Evolutionary conservation across 2,888 invertebrate genomes (phyloP), one percentile per base, ranked within the genome.

Genomic region (Conops quadrifasciatus): DNA sequence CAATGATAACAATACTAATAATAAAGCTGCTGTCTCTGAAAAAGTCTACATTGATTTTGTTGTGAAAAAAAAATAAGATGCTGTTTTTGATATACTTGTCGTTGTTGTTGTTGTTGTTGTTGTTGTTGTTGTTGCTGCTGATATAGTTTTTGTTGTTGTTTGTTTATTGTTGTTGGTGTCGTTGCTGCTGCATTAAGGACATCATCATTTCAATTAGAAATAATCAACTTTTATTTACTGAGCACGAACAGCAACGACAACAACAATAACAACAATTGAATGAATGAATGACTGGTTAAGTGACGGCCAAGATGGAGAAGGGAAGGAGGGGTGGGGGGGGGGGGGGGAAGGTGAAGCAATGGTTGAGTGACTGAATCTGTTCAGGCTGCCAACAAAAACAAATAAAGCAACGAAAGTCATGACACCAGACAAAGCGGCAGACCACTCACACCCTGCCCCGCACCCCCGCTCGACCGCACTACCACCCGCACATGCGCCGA

Each of bases 131-230:
- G 24, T 45, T 45, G 15, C 16, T 21, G 45, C 5, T 24, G 24
- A 45, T 15, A 21, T 43, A 1, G 1, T 11, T 19, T 45, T 19
- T 74, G 66, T 68, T 72, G 71, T 72, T 75, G 70, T 53, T 30
- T 64, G 56, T 45, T 63, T 19, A 7, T 53, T 65, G 71, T 71
- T 70, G 72, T 71, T 68, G 64, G 62, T 71, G 63, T 60, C 71
- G 72, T 62, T 76, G 72, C 73, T 71, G 73, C 72, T 75, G 75
- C 28, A 49, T 77, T 82, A 82, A 81, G 81, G 82, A 82, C 82
- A 82, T 82, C 77, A 82, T 78, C 81, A 78, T 76, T 82, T 80
- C 82, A 81, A 81, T 81, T 80, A 77, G 73, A 76, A 77, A 75
- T 75, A 82, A 82, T 81, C 78, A 69, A 51, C 16, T 65, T 67